Base-by-base conservation (phyloP, 1,140 invertebrate species). In the Anthonomus grandis region DNA sequence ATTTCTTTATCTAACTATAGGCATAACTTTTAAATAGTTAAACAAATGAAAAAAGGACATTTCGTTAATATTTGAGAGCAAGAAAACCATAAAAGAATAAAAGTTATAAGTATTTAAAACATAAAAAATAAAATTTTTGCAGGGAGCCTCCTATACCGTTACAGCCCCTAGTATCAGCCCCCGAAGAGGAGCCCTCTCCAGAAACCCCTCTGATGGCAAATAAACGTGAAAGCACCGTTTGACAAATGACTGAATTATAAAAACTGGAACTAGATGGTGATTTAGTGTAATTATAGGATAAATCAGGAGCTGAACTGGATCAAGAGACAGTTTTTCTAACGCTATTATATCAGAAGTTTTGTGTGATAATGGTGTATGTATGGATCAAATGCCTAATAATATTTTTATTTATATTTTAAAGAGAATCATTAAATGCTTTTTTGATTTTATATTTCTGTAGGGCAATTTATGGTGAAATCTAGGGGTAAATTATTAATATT, bases 171-270 rank as follows among this genome's bases (percentile, higher is more conserved):
- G 38, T 63, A 22, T 38, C 48, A 31, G 45, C 64, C 6, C 49
- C 64, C 18, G 77, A 79, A 54, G 77, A 79, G 48, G 77, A 79
- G 65, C 73, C 71, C 21, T 75, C 75, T 47, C 74, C 72, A 46
- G 75, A 79, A 67, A 79, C 78, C 53, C 78, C 78, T 12, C 69
- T 79, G 46, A 78, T 79, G 76, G 66, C 77, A 51, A 74, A 72
- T 50, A 80, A 80, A 66, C 69, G 76, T n/a, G 78, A 79, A 61
- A 79, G 77, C 64, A 79, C 78, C 52, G 78, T 80, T 72, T 79
- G 78, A 79, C 77, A 71, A 65, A 69, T 67, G 42, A 70, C 71
- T 5, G 55, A 57, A 47, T 57, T 57, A 57, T 57, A 57, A 56
- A 37, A n/a, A 50, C 37, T 44, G 45, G 47, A 50, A 36, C 19